Evolutionary conservation across 2,797 vertebrate genomes (phyloP).

Genomic region (Merluccius polli): DNA sequence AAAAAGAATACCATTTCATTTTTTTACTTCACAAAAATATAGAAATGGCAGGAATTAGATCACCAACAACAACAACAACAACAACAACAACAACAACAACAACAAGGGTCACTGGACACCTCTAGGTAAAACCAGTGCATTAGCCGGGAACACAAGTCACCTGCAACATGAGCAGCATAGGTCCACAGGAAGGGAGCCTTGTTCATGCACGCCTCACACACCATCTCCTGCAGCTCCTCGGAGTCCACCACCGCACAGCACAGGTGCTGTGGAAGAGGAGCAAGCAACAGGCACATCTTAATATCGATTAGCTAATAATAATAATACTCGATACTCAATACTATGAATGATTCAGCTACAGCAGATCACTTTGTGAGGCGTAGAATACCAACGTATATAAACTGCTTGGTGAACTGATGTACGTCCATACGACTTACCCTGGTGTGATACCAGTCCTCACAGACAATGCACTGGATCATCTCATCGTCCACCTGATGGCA

Average conservation of each 20-base stretch:
- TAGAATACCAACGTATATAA: background rate
- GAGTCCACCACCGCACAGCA: constrained; percentile 78
- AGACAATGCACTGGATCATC: constrained; percentile 95
- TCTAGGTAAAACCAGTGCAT: background rate
- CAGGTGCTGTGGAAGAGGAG: constrained; percentile 76
- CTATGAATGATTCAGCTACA: background rate
- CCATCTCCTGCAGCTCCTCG: constrained; percentile 91
- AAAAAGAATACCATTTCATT: background rate
- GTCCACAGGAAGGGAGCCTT: constrained; percentile 86
- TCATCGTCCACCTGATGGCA: constrained; percentile 84
- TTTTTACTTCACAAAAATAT: background rate
- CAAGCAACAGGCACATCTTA: background rate
- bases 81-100: background rate
- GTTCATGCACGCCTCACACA: constrained; percentile 89
- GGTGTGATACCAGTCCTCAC: constrained; percentile 96
- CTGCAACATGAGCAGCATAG: constrained; percentile 79
- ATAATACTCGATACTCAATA: too few species aligned
- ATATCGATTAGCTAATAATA: background rate
- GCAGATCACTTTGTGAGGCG: background rate
- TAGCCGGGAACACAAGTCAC: constrained; percentile 53
- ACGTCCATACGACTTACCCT: constrained; percentile 71
- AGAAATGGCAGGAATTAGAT: background rate
- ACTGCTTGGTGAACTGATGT: background rate
- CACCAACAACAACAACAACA: background rate
- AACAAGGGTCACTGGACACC: background rate